A percentile compares a stretch with the other conserved stretches of the same genome.
Conservation (phyloP, 2,888 invertebrate species). For the Lasiommata megera region DNA sequence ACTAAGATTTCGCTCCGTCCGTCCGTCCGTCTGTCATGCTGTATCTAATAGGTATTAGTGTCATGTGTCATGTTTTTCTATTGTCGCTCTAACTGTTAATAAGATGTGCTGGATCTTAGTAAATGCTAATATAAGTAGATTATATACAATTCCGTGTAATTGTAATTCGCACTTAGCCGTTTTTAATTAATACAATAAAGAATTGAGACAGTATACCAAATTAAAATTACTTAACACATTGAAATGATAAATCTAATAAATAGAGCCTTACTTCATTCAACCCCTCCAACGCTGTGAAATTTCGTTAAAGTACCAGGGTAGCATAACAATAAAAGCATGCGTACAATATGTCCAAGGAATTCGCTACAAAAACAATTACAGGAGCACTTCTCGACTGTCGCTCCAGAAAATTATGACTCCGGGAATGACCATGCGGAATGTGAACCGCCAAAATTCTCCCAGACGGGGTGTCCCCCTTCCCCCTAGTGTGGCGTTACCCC, state of each 20-base stretch:
- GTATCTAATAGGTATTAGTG: no score
- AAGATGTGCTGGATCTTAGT: no score
- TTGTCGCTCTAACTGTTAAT: no score
- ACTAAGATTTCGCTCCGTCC: no score
- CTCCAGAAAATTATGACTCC: constrained; percentile 64
- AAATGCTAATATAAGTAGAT: no score
- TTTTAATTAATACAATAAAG: no score
- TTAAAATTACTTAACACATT: no score
- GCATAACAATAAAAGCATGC: constrained; percentile 28
- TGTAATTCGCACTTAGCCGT: no score
- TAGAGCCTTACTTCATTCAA: constrained; percentile 3
- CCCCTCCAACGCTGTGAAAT: constrained; percentile 2
- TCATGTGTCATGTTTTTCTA: no score
- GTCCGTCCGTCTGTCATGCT: no score
- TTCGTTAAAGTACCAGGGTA: constrained; percentile 14
- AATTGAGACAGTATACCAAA: no score
- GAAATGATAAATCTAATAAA: not conserved
- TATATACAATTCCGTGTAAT: no score
- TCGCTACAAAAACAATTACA: constrained; percentile 56
- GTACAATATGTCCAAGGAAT: constrained; percentile 34
- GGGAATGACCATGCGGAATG: constrained; percentile 77
- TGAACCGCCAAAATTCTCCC: constrained; percentile 58
- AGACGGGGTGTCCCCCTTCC: constrained; percentile 33
- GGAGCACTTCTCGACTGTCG: constrained; percentile 44
- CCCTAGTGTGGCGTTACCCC: constrained; percentile 27